A percentile compares a stretch with the other conserved stretches of the same genome.
Conservation (phyloP, 2,797 vertebrate species). For the Pseudochirops corinnae region DNA sequence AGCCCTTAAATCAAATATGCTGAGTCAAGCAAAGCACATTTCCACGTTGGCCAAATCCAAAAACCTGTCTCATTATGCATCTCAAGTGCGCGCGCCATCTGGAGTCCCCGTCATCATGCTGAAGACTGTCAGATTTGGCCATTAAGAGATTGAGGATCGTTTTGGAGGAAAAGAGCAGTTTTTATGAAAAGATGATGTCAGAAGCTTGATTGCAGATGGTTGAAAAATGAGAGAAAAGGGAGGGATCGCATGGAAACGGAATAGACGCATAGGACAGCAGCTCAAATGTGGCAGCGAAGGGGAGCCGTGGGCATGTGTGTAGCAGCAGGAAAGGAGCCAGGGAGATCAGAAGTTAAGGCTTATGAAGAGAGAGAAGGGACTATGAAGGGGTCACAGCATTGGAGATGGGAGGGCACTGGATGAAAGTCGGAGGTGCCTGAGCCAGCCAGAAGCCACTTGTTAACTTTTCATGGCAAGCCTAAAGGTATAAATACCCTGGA, state of each 20-base stretch:
- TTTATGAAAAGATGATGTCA: no score
- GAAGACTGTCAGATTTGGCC: no score
- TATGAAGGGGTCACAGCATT: neutral
- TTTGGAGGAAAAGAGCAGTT: neutral
- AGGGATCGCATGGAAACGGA: neutral
- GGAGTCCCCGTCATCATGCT: no score
- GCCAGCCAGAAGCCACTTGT: neutral
- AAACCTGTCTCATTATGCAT: no score
- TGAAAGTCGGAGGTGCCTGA: neutral
- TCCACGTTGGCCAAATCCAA: no score
- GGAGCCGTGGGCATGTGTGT: neutral
- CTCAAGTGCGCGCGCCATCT: no score
- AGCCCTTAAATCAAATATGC: no score
- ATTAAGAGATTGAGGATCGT: fast-evolving
- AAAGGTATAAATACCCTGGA: no score
- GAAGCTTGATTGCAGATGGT: neutral
- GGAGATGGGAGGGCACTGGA: neutral
- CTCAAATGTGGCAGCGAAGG: neutral
- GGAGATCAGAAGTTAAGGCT: neutral
- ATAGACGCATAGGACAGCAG: neutral
- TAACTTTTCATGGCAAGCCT: neutral
- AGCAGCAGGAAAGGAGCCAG: neutral
- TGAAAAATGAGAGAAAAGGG: neutral
- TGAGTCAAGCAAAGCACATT: no score
- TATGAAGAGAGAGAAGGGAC: neutral